Evolutionary conservation across 2,888 invertebrate species (phyloP).

Genomic region (Brenthis hecate): DNA sequence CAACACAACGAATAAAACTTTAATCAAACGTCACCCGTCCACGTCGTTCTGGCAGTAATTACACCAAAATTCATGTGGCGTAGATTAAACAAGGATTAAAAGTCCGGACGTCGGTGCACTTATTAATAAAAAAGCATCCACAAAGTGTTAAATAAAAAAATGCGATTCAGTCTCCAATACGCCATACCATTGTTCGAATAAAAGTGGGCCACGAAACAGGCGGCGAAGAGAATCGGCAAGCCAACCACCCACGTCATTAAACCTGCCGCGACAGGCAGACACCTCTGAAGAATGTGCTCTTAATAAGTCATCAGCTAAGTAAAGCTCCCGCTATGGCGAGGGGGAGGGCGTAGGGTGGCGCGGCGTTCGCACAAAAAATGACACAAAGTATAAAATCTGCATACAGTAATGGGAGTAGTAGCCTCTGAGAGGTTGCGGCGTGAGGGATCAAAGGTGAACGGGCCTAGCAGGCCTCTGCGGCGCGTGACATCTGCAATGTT

Average conservation of each 20-base stretch:
- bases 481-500: constrained; percentile 38
- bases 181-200: constrained; percentile 40
- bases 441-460: constrained; percentile 66
- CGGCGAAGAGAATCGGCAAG: constrained; percentile 58
- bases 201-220: constrained; percentile 65
- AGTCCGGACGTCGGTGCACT: constrained; percentile 32
- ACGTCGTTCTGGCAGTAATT: constrained; percentile 38
- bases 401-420: constrained; percentile 74
- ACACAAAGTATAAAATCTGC: constrained; percentile 81
- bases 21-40: constrained; percentile 41
- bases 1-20: constrained; percentile 36
- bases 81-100: constrained; percentile 36
- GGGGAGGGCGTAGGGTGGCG: constrained; percentile 42
- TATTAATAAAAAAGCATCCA: constrained; percentile 36
- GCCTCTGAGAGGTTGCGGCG: constrained; percentile 68
- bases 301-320: constrained; percentile 83
- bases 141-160: constrained; percentile 37
- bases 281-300: constrained; percentile 81
- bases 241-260: constrained; percentile 75
- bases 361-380: constrained; percentile 74
- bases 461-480: constrained; percentile 40
- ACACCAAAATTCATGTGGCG: constrained; percentile 41
- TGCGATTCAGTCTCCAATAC: constrained; percentile 37
- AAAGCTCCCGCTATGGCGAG: constrained; percentile 52
- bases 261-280: constrained; percentile 75